Evolutionary conservation across 2,797 vertebrate species (phyloP), one percentile per base, ranked within the genome.

Genomic region (Spizella passerina): DNA sequence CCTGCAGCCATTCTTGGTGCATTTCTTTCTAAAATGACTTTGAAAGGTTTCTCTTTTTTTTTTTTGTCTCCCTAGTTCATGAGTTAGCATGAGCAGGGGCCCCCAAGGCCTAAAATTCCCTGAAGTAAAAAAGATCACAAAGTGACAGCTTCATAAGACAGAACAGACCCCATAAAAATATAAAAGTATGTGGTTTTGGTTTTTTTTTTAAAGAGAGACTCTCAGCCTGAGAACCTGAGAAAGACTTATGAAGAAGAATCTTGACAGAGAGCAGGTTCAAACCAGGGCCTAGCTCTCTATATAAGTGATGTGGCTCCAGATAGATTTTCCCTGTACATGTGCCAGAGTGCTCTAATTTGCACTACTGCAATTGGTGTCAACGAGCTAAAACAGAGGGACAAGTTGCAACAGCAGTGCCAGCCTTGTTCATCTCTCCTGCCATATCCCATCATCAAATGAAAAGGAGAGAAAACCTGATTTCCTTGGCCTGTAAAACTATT

Each of bases 1-100:
- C 92, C 84, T 56, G 78, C 52, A 91, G 86, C 53, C 61, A 34
- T 59, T 88, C 86, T 55, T 71, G 43, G 17, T 85, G 34, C 14
- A 6, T 77, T 90, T 76, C 41, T 90, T 92, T 72, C 53, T 82
- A 90, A 92, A 91, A 82, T 66, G 6, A 65, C 36, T 93, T 86
- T 70, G 56, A 91, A 92, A 91, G 41, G 38, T 76, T 94, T 82
- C 7, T 85, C 9, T 17, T 6, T 46, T 71, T 14, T 26, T 49
- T 43, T 50, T 59, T 23, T 6, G 3, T 2, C 16, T 56, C 14
- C 32, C 46, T 77, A 22, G 36, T 68, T 89, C 53, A 22, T 44
- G 19, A 77, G 22, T 65, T 72, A 73, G 17, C 29, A 24, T 47
- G 22, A 81, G 60, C 81, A 66, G 1, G 24, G 43, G 41, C 27